phyloP scores from a whole-genome alignment of 2,113 vertebrate species.

The Crocuta crocuta region DNA sequence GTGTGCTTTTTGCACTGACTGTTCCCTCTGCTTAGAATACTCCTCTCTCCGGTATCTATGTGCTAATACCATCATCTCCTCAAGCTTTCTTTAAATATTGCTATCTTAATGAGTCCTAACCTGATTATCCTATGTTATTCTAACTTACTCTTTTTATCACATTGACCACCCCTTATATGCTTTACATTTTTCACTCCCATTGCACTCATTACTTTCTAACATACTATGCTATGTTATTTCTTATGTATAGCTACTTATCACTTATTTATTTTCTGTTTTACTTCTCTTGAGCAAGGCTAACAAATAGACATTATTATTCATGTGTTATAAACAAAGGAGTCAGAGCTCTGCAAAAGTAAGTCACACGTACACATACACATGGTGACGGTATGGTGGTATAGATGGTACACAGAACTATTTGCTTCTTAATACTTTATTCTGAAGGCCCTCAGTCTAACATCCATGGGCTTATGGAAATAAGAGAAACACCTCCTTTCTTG shows the following conservation, averaged over 20 bases:
- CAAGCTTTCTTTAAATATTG: neutral
- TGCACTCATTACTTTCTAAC: neutral
- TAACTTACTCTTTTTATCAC: neutral
- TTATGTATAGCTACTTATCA: neutral
- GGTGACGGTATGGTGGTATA: too few species aligned
- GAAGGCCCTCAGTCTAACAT: neutral
- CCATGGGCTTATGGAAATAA: neutral
- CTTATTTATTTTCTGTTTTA: neutral
- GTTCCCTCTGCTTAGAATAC: neutral
- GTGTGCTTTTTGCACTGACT: neutral
- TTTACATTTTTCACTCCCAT: neutral
- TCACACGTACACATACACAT: neutral
- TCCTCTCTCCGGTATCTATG: neutral
- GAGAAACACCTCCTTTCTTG: neutral
- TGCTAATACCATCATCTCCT: neutral
- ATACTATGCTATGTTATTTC: neutral
- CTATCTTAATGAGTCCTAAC: neutral
- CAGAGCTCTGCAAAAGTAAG: neutral
- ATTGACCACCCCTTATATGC: neutral
- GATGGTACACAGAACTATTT: neutral
- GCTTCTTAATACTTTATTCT: neutral
- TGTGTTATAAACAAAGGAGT: neutral
- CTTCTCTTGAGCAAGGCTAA: neutral
- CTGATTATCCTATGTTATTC: neutral
- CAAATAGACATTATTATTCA: neutral